These are phyloP conservation scores for Poecilus cupreus DNA, from an alignment of 2,888 invertebrate species.

Conservation along the genomic window DNA sequence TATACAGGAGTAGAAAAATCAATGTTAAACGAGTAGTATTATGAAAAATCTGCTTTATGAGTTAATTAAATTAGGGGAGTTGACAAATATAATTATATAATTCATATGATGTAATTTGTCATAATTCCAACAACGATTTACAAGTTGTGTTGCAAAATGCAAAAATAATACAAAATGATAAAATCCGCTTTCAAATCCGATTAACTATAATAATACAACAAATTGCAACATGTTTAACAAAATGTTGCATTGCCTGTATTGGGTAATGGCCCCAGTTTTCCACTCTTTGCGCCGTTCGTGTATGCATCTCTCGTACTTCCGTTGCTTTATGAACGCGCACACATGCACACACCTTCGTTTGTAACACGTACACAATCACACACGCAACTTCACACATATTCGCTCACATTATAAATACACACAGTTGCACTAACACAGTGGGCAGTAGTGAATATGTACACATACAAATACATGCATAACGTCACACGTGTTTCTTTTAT, in stretches of 20 bases:
- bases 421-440: constrained; percentile 4
- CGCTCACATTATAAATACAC: constrained; percentile 29
- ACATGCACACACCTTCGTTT: not conserved
- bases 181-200: not conserved
- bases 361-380: not conserved
- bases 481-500: constrained; percentile 51
- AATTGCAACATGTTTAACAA: not conserved
- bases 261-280: not conserved
- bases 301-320: constrained; percentile 48
- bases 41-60: not conserved
- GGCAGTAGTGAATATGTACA: constrained; percentile 16
- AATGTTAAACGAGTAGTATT: not conserved
- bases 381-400: constrained; percentile 42
- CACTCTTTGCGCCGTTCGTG: constrained; percentile 17
- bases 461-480: not conserved
- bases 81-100: not conserved
- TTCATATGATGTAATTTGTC: too few relatives aligned
- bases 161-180: not conserved
- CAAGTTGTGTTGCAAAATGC: not conserved
- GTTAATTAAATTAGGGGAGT: not conserved
- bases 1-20: too few relatives aligned
- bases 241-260: not conserved
- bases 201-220: not conserved
- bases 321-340: constrained; percentile 42
- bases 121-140: too few relatives aligned